Evolutionary conservation across 2,888 invertebrate genomes (phyloP).

Genomic region (Drosophila neoperkinsi): DNA sequence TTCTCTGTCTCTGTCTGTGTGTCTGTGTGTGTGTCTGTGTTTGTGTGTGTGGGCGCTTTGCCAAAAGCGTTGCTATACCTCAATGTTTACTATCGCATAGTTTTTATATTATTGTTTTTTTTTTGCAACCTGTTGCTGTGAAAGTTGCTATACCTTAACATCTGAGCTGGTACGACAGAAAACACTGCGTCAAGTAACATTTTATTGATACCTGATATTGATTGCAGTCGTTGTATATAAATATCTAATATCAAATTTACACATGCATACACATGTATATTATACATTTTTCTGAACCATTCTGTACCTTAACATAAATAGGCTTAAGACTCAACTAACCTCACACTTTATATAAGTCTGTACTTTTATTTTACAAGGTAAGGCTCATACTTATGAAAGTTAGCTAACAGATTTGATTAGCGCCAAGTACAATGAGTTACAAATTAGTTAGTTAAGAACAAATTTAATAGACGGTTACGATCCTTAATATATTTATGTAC

Average conservation of each 20-base stretch:
- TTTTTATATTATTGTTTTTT: neutral
- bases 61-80: constrained; percentile 37
- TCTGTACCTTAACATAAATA: neutral
- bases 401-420: neutral
- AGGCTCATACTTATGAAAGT: neutral
- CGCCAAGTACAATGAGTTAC: neutral
- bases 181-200: neutral
- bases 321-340: neutral
- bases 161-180: constrained; percentile 8
- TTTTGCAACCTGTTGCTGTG: constrained; percentile 39
- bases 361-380: neutral
- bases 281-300: neutral
- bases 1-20: constrained; percentile 12
- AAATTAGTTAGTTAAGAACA: neutral
- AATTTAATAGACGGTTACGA: neutral
- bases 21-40: constrained; percentile 12
- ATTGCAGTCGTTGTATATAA: neutral
- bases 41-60: constrained; percentile 46
- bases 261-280: neutral
- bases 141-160: constrained; percentile 40
- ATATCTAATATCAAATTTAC: neutral
- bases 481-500: neutral
- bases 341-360: neutral
- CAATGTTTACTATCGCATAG: constrained; percentile 27
- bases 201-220: constrained; percentile 9